Percentiles rank a stretch among this genome's conserved stretches.
These are phyloP conservation scores for Pangasianodon hypophthalmus DNA, from an alignment of 2,113 vertebrate genomes.

Conservation along the genomic window DNA sequence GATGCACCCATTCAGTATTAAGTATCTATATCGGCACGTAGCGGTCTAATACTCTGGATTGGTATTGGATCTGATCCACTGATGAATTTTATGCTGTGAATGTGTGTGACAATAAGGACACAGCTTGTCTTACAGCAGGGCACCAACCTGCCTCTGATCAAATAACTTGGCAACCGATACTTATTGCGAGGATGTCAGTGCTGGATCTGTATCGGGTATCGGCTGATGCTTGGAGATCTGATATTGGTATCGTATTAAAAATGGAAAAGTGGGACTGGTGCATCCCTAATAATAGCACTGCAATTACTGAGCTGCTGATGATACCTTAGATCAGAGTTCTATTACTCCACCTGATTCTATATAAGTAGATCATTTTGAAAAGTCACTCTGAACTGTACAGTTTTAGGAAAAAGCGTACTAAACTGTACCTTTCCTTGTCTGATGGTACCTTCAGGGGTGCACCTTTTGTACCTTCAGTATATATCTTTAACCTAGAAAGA, in stretches of 20 bases:
- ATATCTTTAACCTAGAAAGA: not conserved
- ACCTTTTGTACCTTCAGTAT: not conserved
- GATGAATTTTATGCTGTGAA: not conserved
- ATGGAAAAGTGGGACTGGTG: not conserved
- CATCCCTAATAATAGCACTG: not conserved
- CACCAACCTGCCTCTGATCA: slow-evolving; percentile 12
- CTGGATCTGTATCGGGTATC: slow-evolving; percentile 1
- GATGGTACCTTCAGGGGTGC: not conserved
- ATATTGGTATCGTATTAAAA: slow-evolving; percentile 11
- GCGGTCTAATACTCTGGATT: not conserved
- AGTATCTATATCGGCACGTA: not conserved
- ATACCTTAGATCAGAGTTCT: not conserved
- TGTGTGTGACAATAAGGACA: slow-evolving; percentile 21
- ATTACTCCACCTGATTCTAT: not conserved
- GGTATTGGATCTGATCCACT: not conserved
- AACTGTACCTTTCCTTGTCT: not conserved
- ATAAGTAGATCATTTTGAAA: not conserved
- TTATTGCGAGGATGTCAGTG: slow-evolving; percentile 3
- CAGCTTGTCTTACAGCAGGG: slow-evolving; percentile 12
- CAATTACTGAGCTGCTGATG: not conserved
- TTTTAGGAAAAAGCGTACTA: not conserved
- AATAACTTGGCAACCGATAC: not conserved
- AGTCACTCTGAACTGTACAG: not conserved
- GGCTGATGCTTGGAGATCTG: not conserved
- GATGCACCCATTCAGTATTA: not conserved